phyloP scores from a whole-genome alignment of 2,888 invertebrate species.

The Patella pellucida region DNA sequence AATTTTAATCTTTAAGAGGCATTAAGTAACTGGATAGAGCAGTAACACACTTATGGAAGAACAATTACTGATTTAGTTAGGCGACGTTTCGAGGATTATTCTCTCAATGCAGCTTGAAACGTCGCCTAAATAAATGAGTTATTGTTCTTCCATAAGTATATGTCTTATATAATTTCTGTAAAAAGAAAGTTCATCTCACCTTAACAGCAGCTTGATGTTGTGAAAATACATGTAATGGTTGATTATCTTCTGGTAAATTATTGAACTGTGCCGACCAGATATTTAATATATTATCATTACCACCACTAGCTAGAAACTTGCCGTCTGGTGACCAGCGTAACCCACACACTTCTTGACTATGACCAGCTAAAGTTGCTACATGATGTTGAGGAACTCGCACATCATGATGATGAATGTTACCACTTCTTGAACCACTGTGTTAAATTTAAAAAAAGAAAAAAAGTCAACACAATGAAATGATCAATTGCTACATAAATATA shows the following conservation, averaged over 20 bases:
- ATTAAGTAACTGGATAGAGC: too few species aligned
- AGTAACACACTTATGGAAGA: too few species aligned
- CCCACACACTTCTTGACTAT: slow-evolving; percentile 84
- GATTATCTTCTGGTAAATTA: slow-evolving; percentile 36
- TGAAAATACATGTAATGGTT: slow-evolving; percentile 75
- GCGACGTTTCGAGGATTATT: too few species aligned
- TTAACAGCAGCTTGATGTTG: slow-evolving; percentile 73
- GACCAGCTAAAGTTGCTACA: slow-evolving; percentile 80
- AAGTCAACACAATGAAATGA: too few species aligned
- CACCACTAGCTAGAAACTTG: slow-evolving; percentile 93
- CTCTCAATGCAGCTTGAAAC: too few species aligned
- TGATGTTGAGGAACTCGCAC: slow-evolving; percentile 90
- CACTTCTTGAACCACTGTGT: slow-evolving; percentile 84
- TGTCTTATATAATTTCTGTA: neutral
- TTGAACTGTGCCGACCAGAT: slow-evolving; percentile 79
- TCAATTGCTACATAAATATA: too few species aligned
- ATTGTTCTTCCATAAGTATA: too few species aligned
- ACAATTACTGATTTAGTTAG: too few species aligned
- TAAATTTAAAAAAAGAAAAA: neutral
- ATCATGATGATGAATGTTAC: slow-evolving; percentile 93
- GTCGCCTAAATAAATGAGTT: too few species aligned
- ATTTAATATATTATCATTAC: slow-evolving; percentile 95
- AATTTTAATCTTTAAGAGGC: too few species aligned
- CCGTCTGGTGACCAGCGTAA: slow-evolving; percentile 96
- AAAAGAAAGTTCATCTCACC: slow-evolving; percentile 47